These are phyloP conservation scores for Clamator glandarius DNA, from an alignment of 2,797 vertebrate species.

Conservation along the genomic window DNA sequence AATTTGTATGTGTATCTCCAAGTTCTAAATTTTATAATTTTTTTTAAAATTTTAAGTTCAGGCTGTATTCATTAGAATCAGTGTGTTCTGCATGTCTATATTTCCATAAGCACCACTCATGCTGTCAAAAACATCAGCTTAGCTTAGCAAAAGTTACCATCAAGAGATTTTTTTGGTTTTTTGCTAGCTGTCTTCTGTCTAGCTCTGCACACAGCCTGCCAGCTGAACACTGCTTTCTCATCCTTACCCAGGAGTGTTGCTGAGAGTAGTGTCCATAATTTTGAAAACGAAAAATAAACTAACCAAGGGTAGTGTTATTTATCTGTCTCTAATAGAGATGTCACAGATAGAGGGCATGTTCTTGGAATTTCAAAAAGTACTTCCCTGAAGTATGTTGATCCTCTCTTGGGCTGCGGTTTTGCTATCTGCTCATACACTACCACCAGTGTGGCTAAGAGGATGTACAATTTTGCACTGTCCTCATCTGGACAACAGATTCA, in stretches of 20 bases:
- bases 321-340: neutral
- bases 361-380: neutral
- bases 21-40: neutral
- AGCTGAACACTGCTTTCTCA: neutral
- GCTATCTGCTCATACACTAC: neutral
- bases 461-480: neutral
- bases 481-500: neutral
- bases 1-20: neutral
- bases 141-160: neutral
- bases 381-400: neutral
- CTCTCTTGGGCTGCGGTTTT: neutral
- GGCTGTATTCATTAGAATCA: neutral
- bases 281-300: neutral
- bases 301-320: neutral
- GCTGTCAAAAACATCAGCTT: neutral
- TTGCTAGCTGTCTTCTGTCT: neutral
- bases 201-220: neutral
- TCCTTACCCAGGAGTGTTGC: neutral
- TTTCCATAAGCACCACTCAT: neutral
- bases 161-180: neutral
- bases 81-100: neutral
- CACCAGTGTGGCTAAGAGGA: neutral
- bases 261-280: neutral
- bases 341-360: neutral
- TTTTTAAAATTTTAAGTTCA: neutral